Evolutionary conservation across 2,113 vertebrate species (phyloP).

Genomic region (Marcusenius ussheri): DNA sequence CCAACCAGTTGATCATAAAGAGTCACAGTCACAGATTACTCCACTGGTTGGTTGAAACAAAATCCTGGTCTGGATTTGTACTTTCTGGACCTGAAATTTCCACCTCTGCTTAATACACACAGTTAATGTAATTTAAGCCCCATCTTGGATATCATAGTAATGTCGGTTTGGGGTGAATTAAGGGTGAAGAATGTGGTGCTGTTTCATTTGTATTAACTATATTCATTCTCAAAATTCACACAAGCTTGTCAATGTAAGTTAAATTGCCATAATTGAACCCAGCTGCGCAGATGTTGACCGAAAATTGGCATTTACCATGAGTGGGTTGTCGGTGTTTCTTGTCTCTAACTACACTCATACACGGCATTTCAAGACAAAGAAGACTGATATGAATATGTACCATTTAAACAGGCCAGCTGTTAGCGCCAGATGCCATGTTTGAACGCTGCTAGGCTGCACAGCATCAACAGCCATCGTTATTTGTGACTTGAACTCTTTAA

Average conservation of each 20-base stretch:
- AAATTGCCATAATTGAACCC: neutral
- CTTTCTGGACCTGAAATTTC: too few relatives aligned
- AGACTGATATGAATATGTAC: neutral
- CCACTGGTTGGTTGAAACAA: too few relatives aligned
- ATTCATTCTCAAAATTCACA: neutral
- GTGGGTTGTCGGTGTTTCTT: neutral
- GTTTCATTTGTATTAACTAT: neutral
- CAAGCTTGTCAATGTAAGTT: neutral
- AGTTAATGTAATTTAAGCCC: neutral
- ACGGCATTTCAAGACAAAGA: neutral
- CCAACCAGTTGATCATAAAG: too few relatives aligned
- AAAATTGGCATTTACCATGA: neutral
- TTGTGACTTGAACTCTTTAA: neutral
- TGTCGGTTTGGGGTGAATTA: neutral
- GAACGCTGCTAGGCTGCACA: neutral
- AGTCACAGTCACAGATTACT: too few relatives aligned
- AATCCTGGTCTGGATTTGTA: too few relatives aligned
- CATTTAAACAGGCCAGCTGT: conserved; percentile 1
- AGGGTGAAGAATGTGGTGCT: neutral
- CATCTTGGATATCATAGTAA: neutral
- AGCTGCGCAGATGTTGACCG: neutral
- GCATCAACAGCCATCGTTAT: neutral
- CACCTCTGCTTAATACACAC: neutral
- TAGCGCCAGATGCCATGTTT: neutral
- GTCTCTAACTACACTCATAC: neutral